Base-by-base conservation (phyloP, 2,888 invertebrate species). In the Allacma fusca region DNA sequence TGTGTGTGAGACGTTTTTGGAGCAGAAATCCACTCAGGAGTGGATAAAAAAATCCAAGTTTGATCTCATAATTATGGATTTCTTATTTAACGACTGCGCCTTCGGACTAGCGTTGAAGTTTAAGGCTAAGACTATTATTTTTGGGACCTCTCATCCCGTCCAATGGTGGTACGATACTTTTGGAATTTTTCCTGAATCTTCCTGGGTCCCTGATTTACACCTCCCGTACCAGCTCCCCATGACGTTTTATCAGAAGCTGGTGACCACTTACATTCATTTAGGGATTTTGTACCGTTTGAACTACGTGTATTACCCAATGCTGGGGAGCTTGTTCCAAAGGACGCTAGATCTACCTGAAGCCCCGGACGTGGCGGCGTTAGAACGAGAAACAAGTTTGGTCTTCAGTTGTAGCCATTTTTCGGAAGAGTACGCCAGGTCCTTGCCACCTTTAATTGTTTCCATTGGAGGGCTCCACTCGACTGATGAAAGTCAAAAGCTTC, bases 21-120 rank as follows among this genome's bases (percentile, higher is more conserved):
- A 69, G 75, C 62, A 57, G 74, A 19, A 65, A 78, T 23, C 59
- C 78, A 0, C 13, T 78, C n/a, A n/a, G 16, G 44, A 80, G 7
- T 81, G 78, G 79, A 68, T 81, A 19, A 29, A 67, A n/a, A 78
- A 62, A n/a, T 77, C 67, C 21, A 78, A 77, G 43, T 82, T 79
- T 77, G 81, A 83, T 62, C 50, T 83, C 7, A 73, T 83, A n/a
- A 29, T 81, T 0, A 78, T 81, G 9, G 81, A 83, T 28, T 78
- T 44, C 0, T 43, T 83, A 13, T 76, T 81, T 24, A 83, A 83
- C 34, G 82, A 83, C 28, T 82, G 82, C 69, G 81, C 75, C 0
- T 78, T 78, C 19, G 81, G 80, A 16, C 67, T 83, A 24, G 81
- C 80, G 0, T 68, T 79, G n/a, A 68, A 75, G 12, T 79, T 75